A percentile compares a stretch with the other conserved stretches of the same genome.
Evolutionary conservation across 2,888 invertebrate genomes (phyloP).

Genomic region (Geophilus truncorum): DNA sequence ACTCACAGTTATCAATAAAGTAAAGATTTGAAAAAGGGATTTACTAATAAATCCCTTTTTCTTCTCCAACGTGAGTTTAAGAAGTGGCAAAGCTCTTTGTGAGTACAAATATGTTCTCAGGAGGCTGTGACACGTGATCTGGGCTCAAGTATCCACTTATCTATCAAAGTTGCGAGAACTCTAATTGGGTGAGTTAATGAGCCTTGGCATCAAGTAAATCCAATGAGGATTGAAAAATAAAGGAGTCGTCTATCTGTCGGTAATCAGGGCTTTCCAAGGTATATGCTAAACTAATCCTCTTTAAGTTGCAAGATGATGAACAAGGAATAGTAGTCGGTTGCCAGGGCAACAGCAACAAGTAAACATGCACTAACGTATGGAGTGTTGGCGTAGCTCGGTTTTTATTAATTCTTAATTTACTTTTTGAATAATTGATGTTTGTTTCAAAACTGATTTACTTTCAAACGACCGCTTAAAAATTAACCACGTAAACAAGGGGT

Average conservation of each 20-base stretch:
- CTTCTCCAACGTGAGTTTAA: not conserved
- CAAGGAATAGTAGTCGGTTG: not conserved
- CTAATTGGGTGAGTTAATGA: slow-evolving; percentile 25
- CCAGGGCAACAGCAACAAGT: not conserved
- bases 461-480: not conserved
- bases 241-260: not conserved
- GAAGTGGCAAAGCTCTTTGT: slow-evolving; percentile 4
- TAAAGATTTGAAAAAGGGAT: not conserved
- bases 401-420: not conserved
- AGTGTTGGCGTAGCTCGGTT: not conserved
- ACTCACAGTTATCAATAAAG: not conserved
- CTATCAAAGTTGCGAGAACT: slow-evolving; percentile 21
- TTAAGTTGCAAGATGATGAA: slow-evolving; percentile 1
- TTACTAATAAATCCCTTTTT: not conserved
- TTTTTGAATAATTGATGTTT: not conserved
- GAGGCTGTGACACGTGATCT: slow-evolving; percentile 18
- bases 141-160: slow-evolving; percentile 27
- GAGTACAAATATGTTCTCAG: slow-evolving; percentile 15
- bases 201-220: slow-evolving; percentile 27
- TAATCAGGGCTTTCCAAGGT: slow-evolving; percentile 8
- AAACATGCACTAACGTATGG: not conserved
- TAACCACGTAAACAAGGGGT: not conserved
- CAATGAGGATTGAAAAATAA: slow-evolving; percentile 25
- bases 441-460: not conserved
- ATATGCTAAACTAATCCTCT: not conserved